Conservation (phyloP, 2,888 invertebrate genomes). For the Drosophila pegasa region DNA sequence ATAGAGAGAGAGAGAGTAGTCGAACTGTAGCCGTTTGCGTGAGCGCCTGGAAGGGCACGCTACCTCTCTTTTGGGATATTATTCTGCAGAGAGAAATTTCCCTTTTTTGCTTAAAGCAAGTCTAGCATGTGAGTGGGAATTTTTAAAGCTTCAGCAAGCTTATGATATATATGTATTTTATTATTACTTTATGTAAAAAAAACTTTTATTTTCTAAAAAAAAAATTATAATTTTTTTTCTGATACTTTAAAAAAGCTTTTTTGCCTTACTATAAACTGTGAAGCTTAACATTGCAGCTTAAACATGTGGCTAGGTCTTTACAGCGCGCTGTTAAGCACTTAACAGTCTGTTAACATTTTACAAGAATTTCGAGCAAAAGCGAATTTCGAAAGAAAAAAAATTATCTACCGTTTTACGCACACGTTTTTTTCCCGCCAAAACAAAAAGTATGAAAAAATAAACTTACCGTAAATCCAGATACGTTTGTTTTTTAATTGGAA, state of each 20-base stretch:
- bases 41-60: neutral
- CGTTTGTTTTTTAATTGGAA: slow-evolving; percentile 21
- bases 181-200: neutral
- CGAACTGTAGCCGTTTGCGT: slow-evolving; percentile 2
- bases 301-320: slow-evolving; percentile 27
- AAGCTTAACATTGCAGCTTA: neutral
- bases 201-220: neutral
- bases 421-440: slow-evolving; percentile 62
- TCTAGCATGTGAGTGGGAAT: neutral
- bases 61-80: neutral
- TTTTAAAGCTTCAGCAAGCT: too few species aligned
- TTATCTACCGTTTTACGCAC: slow-evolving; percentile 17
- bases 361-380: slow-evolving; percentile 48
- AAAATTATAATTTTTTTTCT: neutral
- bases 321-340: slow-evolving; percentile 26
- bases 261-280: neutral
- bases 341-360: slow-evolving; percentile 28
- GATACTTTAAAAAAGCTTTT: neutral
- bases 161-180: neutral
- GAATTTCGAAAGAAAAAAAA: slow-evolving; percentile 15
- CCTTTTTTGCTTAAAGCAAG: neutral
- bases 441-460: slow-evolving; percentile 12
- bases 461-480: slow-evolving; percentile 61
- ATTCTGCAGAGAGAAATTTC: slow-evolving; percentile 7
- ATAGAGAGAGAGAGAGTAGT: too few species aligned